Conservation (phyloP, 2,797 vertebrate species). For the Typhlichthys subterraneus region DNA sequence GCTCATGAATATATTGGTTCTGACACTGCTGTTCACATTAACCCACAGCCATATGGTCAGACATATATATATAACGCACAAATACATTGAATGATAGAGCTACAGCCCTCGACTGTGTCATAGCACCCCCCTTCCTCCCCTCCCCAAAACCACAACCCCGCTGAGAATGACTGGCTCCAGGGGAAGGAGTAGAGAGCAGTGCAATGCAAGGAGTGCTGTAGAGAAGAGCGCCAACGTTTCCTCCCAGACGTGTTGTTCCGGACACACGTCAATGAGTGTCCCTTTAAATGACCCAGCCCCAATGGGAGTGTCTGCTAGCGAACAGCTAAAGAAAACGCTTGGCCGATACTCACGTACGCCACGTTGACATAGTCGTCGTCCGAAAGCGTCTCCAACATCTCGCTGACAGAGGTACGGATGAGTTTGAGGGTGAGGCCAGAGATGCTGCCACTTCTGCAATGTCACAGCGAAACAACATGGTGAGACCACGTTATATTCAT, state of each 20-base stretch:
- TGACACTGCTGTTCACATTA: slow-evolving; percentile 15
- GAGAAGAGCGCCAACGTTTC: no score
- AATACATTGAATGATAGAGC: no score
- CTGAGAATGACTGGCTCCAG: not conserved
- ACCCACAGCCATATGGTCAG: slow-evolving; percentile 15
- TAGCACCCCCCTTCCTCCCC: no score
- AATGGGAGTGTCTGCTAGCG: no score
- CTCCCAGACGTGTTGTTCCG: no score
- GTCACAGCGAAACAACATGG: not conserved
- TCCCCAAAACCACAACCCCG: not conserved
- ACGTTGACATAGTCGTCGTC: slow-evolving; percentile 97
- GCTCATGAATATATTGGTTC: slow-evolving; percentile 9
- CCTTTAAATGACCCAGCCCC: no score
- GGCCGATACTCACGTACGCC: slow-evolving; percentile 86
- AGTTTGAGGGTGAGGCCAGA: slow-evolving; percentile 92
- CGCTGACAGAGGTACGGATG: slow-evolving; percentile 89
- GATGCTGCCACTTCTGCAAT: slow-evolving; percentile 90
- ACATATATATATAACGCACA: not conserved
- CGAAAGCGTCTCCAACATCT: slow-evolving; percentile 95
- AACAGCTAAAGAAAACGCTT: not conserved
- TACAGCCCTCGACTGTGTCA: no score
- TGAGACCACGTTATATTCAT: not conserved
- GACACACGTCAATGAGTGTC: no score
- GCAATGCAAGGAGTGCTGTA: no score
- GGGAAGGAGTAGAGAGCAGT: no score